A percentile compares a stretch with the other conserved stretches of the same genome.
Evolutionary conservation across 2,113 vertebrate genomes (phyloP).

Genomic region (Zosterops lateralis): DNA sequence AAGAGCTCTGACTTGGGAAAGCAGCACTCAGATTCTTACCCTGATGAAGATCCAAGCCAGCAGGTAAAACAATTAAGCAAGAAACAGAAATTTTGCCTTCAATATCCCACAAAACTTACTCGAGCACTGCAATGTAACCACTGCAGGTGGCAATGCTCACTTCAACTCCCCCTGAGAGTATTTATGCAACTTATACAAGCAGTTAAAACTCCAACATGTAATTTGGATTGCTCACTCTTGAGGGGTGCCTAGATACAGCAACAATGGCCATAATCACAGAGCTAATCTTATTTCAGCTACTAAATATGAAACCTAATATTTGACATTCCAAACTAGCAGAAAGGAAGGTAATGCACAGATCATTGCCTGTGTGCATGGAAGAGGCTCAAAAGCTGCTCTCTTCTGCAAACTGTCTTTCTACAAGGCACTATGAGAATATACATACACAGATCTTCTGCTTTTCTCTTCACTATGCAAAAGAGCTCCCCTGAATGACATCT

Average conservation of each 20-base stretch:
- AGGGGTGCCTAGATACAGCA: not conserved
- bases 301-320: not conserved
- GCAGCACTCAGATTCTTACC: accelerated
- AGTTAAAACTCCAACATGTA: not conserved
- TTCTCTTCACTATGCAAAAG: not conserved
- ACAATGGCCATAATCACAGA: not conserved
- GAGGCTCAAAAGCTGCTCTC: not conserved
- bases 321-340: not conserved
- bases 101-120: not conserved
- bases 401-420: not conserved
- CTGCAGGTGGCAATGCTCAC: not conserved
- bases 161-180: not conserved
- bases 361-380: not conserved
- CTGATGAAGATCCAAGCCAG: not conserved
- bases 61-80: not conserved
- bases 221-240: not conserved
- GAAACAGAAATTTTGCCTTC: not conserved
- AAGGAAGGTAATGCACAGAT: not conserved
- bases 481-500: conserved; percentile 11
- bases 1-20: not conserved
- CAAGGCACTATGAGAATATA: not conserved
- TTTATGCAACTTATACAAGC: not conserved
- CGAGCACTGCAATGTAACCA: not conserved
- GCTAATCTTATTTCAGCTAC: not conserved
- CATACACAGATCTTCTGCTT: not conserved